A percentile compares a stretch with the other conserved stretches of the same genome.
phyloP scores from a whole-genome alignment of 2,113 vertebrate species.

The Laticauda colubrina region DNA sequence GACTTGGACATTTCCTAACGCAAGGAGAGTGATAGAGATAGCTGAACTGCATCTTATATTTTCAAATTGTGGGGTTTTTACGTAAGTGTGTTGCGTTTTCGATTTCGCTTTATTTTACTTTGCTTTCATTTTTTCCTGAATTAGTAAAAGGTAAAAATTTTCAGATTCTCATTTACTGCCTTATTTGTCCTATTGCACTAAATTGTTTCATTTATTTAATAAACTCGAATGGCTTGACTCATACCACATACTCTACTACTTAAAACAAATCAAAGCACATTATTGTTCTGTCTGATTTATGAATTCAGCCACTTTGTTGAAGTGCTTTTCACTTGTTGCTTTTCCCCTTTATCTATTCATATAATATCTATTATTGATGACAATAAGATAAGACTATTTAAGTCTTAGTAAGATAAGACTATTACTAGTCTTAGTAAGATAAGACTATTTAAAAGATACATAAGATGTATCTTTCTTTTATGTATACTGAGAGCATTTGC shows the following conservation, averaged over 20 bases:
- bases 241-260: not conserved
- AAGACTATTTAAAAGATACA: not conserved
- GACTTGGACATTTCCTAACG: not conserved
- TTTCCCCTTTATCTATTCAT: not conserved
- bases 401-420: not conserved
- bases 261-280: not conserved
- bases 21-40: not conserved
- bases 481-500: no score
- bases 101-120: not conserved
- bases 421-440: not conserved
- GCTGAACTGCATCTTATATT: not conserved
- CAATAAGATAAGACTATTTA: not conserved
- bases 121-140: not conserved
- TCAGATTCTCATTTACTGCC: not conserved
- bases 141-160: not conserved
- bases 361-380: not conserved
- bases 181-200: not conserved
- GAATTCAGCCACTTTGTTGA: not conserved
- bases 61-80: not conserved
- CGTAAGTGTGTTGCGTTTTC: not conserved
- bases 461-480: no score
- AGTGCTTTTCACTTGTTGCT: not conserved
- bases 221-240: not conserved
- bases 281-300: not conserved
- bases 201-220: not conserved